Base-by-base conservation (phyloP, 2,888 invertebrate species). In the Spicauda simplicius region DNA sequence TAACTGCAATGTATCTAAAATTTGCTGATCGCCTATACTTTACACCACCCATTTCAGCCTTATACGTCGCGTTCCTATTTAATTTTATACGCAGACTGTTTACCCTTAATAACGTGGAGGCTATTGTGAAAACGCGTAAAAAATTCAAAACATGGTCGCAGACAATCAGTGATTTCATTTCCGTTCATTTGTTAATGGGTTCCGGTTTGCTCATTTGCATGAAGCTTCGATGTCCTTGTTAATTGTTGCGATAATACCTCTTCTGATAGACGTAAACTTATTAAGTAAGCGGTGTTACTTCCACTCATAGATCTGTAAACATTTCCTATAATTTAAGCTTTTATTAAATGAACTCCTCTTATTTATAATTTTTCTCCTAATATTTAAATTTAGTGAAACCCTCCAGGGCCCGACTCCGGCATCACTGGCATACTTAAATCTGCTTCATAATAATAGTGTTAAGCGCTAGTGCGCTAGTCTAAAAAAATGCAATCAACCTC, bases 101-200 rank as follows among this genome's bases (percentile, higher is more conserved):
- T 76, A 79, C 71, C 74, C 71, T 74, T 80, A 78, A 80, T 70
- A 74, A 70, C 73, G 58, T 33, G 57, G 54, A 64, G 73, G 74
- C 70, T 71, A 67, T 80, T 78, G 72, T 75, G 73, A 72, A 73
- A 76, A 74, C 74, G 75, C 73, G 76, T 77, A 76, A 80, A 77
- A 75, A 77, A 73, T 76, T 73, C 68, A 69, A 70, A 70, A 70
- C 55, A 60, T 58, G 62, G 55, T 71, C 53, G 69, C 63, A 59
- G 70, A 61, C 68, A 68, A 73, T 71, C 70, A 69, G 70, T 73
- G 68, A 71, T 74, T 73, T 71, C 69, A 69, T 71, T 71, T 67
- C 59, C 41, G 59, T 71, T 71, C 53, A 53, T 58, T 53, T 41
- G n/a, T 11, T 45, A 12, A 3, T 25, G 58, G n/a, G 37, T 16